phyloP scores from a whole-genome alignment of 2,888 invertebrate species.

The Crematogaster levior region DNA sequence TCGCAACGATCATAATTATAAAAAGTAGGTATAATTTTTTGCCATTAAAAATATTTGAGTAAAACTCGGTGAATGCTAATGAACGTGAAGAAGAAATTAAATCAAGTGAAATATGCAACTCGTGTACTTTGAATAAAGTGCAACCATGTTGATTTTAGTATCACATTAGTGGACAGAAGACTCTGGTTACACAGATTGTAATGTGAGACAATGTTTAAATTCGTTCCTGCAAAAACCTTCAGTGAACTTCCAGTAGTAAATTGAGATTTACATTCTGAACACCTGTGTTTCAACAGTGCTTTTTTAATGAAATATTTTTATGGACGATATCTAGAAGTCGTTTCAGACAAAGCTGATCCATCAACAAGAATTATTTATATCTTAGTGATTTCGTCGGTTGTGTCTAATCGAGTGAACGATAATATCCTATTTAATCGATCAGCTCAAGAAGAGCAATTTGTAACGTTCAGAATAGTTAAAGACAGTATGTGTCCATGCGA shows the following conservation, averaged over 20 bases:
- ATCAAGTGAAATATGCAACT: conserved; percentile 64
- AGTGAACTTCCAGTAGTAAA: conserved; percentile 68
- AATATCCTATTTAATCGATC: conserved; percentile 67
- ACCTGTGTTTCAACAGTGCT: conserved; percentile 67
- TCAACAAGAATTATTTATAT: conserved; percentile 61
- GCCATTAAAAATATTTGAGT: conserved; percentile 63
- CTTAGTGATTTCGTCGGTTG: conserved; percentile 61
- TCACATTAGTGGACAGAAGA: conserved; percentile 69
- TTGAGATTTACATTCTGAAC: conserved; percentile 68
- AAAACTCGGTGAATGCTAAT: conserved; percentile 71
- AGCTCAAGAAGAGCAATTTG: conserved; percentile 64
- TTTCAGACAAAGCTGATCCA: conserved; percentile 63
- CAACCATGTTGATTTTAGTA: conserved; percentile 63
- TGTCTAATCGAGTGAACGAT: conserved; percentile 62
- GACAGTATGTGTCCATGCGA: conserved; percentile 59
- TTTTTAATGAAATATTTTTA: conserved; percentile 64
- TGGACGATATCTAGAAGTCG: conserved; percentile 54
- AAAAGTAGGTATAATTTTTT: conserved; percentile 59
- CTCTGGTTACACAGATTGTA: conserved; percentile 51
- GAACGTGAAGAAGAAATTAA: conserved; percentile 72
- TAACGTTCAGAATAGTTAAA: conserved; percentile 61
- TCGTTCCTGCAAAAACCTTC: conserved; percentile 57
- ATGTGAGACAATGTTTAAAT: conserved; percentile 25
- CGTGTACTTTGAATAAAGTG: conserved; percentile 65
- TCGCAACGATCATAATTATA: conserved; percentile 63